These are phyloP conservation scores for Habrosyne pyritoides DNA, from an alignment of 2,888 invertebrate genomes.

Conservation along the genomic window DNA sequence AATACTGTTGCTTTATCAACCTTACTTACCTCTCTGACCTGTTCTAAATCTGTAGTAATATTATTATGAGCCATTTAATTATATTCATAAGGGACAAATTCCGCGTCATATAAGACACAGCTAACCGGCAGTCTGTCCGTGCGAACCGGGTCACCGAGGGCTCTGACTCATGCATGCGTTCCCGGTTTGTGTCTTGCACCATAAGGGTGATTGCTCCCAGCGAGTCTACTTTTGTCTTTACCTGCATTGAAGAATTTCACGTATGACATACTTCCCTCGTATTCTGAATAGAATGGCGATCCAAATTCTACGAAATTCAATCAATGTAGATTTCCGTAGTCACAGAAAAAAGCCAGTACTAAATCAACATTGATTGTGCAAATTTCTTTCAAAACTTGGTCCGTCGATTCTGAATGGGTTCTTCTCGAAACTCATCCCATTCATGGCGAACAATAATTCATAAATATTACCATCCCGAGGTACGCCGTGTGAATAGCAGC, in stretches of 20 bases:
- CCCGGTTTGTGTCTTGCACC: neutral
- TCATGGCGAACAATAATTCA: conserved; percentile 34
- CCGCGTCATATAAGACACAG: conserved; percentile 51
- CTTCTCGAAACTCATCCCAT: conserved; percentile 45
- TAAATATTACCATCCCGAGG: conserved; percentile 20
- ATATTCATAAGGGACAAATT: conserved; percentile 20
- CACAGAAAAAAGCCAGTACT: conserved; percentile 22
- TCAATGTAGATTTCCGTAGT: neutral
- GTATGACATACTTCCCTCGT: neutral
- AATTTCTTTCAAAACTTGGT: conserved; percentile 36
- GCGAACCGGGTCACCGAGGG: conserved; percentile 70
- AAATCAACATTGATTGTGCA: conserved; percentile 52
- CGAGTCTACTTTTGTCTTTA: neutral
- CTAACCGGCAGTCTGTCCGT: conserved; percentile 36
- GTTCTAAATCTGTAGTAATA: too few species aligned
- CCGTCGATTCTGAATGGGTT: conserved; percentile 28
- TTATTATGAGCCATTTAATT: neutral
- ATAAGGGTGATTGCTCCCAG: conserved; percentile 1
- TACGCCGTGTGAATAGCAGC: conserved; percentile 21
- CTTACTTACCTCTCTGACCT: too few species aligned
- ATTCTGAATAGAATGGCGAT: neutral
- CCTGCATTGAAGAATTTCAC: neutral
- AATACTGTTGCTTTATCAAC: too few species aligned
- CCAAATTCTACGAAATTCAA: neutral
- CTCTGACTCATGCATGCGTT: conserved; percentile 42